phyloP scores from a whole-genome alignment of 2,888 invertebrate species.

The Cosmia trapezina region DNA sequence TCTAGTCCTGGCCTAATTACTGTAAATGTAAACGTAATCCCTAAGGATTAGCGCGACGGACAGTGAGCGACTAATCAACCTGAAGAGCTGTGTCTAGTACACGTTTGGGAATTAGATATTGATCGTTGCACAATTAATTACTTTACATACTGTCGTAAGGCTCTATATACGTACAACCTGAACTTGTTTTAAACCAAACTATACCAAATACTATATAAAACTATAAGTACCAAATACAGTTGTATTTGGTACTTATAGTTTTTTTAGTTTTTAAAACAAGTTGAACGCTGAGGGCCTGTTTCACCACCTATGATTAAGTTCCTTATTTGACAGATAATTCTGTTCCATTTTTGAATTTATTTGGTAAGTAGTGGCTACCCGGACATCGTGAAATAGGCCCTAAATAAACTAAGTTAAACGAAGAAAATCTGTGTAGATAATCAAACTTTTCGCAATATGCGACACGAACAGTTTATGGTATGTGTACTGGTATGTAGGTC shows the following conservation, averaged over 20 bases:
- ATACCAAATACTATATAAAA: slow-evolving; percentile 13
- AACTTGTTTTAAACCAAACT: slow-evolving; percentile 23
- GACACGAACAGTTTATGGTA: slow-evolving; percentile 62
- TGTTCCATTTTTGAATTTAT: too few relatives aligned
- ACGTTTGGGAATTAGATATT: slow-evolving; percentile 17
- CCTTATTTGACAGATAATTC: too few relatives aligned
- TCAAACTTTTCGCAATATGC: slow-evolving; percentile 63
- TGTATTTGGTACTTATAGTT: too few relatives aligned
- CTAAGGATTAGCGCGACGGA: slow-evolving; percentile 25
- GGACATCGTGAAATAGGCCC: too few relatives aligned
- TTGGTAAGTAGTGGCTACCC: too few relatives aligned
- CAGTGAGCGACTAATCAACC: slow-evolving; percentile 40
- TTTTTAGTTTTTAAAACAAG: too few relatives aligned
- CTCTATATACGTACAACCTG: not conserved
- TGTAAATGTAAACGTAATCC: slow-evolving; percentile 31
- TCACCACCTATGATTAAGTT: too few relatives aligned
- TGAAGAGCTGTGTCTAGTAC: slow-evolving; percentile 13
- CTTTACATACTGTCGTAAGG: not conserved
- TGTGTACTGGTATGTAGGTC: slow-evolving; percentile 68
- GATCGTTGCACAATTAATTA: slow-evolving; percentile 23
- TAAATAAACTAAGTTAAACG: slow-evolving; percentile 43
- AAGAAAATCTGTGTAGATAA: slow-evolving; percentile 50
- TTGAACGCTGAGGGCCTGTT: too few relatives aligned
- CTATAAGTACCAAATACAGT: too few relatives aligned
- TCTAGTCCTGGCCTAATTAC: slow-evolving; percentile 37